Evolutionary conservation across 2,888 invertebrate species (phyloP).

Genomic region (Standfussiana lucernea): DNA sequence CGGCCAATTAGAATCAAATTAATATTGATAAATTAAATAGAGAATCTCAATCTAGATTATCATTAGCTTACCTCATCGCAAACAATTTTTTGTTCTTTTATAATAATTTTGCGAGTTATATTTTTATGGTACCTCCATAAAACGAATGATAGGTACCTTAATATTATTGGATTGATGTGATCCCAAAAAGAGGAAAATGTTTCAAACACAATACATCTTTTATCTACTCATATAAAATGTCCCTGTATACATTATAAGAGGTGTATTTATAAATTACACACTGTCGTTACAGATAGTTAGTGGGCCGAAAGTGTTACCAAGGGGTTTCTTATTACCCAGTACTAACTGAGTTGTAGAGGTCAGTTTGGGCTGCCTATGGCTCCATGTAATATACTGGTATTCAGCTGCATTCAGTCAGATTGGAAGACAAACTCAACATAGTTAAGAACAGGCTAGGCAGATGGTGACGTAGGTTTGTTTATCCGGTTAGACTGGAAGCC

Average conservation of each 20-base stretch:
- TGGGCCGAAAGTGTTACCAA: not conserved
- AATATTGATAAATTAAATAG: not conserved
- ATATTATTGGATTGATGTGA: not conserved
- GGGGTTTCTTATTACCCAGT: not conserved
- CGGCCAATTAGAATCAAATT: not conserved
- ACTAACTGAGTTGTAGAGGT: not conserved
- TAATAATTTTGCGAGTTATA: not conserved
- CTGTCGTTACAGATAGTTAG: not conserved
- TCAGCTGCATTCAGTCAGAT: not conserved
- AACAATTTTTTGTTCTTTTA: not conserved
- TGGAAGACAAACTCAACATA: not conserved
- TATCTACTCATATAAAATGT: conserved; percentile 9
- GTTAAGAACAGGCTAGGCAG: not conserved
- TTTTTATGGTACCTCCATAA: not conserved
- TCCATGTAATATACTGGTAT: not conserved
- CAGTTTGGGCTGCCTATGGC: not conserved
- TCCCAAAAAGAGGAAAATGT: not conserved
- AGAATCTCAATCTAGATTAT: not conserved
- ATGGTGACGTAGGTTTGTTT: no score
- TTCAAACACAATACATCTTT: not conserved
- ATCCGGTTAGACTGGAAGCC: no score
- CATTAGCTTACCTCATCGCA: not conserved
- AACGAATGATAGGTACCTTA: not conserved
- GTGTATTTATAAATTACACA: not conserved
- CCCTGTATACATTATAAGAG: not conserved